Evolutionary conservation across 1,140 invertebrate genomes (phyloP).

Genomic region (Caenorhabditis brenneri): DNA sequence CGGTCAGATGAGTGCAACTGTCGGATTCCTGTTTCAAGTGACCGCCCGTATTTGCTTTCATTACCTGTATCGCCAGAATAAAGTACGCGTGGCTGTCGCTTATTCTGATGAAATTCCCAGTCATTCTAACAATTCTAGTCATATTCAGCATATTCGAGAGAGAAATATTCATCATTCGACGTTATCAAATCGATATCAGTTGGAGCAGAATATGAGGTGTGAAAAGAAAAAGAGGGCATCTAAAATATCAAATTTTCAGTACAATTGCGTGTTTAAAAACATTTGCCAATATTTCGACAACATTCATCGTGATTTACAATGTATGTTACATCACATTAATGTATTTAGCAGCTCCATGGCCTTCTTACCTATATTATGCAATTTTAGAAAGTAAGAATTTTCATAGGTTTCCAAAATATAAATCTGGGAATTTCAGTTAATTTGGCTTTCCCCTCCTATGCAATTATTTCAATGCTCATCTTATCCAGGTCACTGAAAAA

Average conservation of each 20-base stretch:
- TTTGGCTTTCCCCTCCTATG: background rate
- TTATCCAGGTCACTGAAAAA: background rate
- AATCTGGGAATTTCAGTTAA: background rate
- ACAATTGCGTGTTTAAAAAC: background rate
- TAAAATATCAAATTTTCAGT: background rate
- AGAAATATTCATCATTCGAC: background rate
- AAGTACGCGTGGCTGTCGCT: background rate
- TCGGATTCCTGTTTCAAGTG: background rate
- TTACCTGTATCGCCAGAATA: constrained; percentile 6
- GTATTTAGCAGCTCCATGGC: background rate
- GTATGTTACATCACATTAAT: background rate
- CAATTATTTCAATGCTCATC: background rate
- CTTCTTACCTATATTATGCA: background rate
- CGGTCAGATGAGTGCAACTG: background rate
- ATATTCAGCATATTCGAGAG: background rate
- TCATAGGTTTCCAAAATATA: background rate
- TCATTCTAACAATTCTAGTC: too few species aligned
- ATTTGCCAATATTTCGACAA: background rate
- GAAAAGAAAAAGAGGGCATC: background rate
- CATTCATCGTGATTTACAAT: background rate
- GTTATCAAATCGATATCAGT: constrained; percentile 5
- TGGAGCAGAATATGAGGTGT: constrained; percentile 19
- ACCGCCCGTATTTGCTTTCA: background rate
- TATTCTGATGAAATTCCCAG: background rate
- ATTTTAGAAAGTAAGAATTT: background rate